Percentiles rank a stretch among this genome's conserved stretches.
Evolutionary conservation across 2,888 invertebrate genomes (phyloP).

Genomic region (Caenorhabditis virilis): DNA sequence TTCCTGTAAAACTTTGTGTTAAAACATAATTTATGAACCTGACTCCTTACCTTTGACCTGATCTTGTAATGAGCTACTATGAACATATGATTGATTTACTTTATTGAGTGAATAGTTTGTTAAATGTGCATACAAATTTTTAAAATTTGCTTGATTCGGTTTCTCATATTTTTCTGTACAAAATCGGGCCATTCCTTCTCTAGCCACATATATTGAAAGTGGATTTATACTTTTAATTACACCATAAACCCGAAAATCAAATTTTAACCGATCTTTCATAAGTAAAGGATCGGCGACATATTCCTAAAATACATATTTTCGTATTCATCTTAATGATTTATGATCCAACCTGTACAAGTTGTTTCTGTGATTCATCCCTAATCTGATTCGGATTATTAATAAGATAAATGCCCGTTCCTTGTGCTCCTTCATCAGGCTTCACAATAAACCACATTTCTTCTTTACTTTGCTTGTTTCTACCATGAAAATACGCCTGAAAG

Average conservation of each 20-base stretch:
- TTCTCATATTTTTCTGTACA: slow-evolving; percentile 71
- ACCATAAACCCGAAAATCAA: slow-evolving; percentile 72
- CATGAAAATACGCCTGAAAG: slow-evolving; percentile 1
- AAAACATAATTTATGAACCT: not conserved
- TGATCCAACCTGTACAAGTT: slow-evolving; percentile 58
- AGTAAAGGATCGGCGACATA: slow-evolving; percentile 70
- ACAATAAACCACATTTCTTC: slow-evolving; percentile 70
- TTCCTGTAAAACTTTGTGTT: slow-evolving; percentile 66
- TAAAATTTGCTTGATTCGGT: slow-evolving; percentile 70
- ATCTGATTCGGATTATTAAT: slow-evolving; percentile 70
- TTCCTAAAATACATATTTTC: slow-evolving; percentile 61
- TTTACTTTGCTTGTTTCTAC: slow-evolving; percentile 1
- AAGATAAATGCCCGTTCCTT: slow-evolving; percentile 72
- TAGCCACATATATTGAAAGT: slow-evolving; percentile 68
- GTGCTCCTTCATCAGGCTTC: slow-evolving; percentile 72
- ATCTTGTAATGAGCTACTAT: slow-evolving; percentile 62
- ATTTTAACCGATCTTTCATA: slow-evolving; percentile 70
- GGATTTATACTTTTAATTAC: slow-evolving; percentile 71
- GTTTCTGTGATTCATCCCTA: slow-evolving; percentile 58
- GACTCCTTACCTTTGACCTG: slow-evolving; percentile 57
- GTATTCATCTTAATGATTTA: not conserved
- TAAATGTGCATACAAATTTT: slow-evolving; percentile 71
- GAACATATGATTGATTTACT: slow-evolving; percentile 70
- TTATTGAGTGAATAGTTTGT: slow-evolving; percentile 73
- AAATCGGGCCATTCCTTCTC: slow-evolving; percentile 71